Conservation (phyloP, 2,797 vertebrate species). For the Alauda arvensis region DNA sequence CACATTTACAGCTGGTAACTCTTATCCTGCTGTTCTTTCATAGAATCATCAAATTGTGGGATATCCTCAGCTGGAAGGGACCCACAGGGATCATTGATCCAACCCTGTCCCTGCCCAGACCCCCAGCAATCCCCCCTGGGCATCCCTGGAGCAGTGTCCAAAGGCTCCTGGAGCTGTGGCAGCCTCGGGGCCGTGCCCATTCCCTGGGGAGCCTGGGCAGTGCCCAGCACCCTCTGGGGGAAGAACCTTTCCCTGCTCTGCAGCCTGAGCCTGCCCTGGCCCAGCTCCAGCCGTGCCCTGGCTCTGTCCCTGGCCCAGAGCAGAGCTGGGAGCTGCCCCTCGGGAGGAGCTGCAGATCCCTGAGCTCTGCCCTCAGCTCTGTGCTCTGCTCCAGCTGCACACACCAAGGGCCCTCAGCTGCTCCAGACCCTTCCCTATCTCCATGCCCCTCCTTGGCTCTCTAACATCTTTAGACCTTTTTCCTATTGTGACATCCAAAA, state of each 20-base stretch:
- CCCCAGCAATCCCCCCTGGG: background rate
- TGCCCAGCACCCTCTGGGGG: background rate
- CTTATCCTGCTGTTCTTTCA: background rate
- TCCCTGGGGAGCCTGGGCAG: background rate
- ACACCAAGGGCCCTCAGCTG: background rate
- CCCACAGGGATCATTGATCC: background rate
- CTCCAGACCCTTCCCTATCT: background rate
- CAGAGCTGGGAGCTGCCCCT: background rate
- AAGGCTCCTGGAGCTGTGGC: background rate
- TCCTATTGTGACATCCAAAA: background rate
- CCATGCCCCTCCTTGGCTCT: background rate
- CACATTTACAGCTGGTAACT: background rate
- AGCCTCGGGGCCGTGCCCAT: background rate
- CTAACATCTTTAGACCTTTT: background rate
- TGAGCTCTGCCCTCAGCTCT: background rate
- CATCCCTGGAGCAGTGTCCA: background rate
- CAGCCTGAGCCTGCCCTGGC: background rate
- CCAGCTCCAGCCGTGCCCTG: background rate
- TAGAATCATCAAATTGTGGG: accelerated
- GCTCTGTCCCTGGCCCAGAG: background rate
- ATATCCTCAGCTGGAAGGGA: background rate
- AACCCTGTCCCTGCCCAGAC: background rate
- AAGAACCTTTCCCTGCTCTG: background rate
- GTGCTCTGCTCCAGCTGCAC: background rate
- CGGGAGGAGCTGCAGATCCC: background rate